phyloP scores from a whole-genome alignment of 1,140 invertebrate species.

The Bombus affinis region DNA sequence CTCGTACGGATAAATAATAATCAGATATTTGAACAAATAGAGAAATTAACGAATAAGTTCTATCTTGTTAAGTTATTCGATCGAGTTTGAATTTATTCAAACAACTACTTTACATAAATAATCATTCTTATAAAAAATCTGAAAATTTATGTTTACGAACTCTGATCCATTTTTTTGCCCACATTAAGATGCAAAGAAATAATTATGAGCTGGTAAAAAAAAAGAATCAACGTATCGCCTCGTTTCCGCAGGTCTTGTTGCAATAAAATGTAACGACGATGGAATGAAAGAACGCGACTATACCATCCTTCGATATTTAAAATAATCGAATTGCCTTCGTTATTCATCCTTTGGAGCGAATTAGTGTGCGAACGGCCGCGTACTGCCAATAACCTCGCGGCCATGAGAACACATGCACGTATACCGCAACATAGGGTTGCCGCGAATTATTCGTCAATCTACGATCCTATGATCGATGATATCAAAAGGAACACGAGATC shows the following conservation, averaged over 20 bases:
- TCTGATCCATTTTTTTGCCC: not conserved
- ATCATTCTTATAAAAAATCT: not conserved
- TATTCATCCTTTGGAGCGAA: constrained; percentile 23
- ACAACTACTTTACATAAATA: not conserved
- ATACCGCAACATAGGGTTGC: not conserved
- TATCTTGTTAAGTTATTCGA: not conserved
- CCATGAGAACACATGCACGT: constrained; percentile 38
- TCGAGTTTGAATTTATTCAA: not conserved
- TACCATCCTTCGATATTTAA: not conserved
- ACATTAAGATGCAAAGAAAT: not conserved
- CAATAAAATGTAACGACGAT: not conserved
- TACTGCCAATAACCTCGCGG: constrained; percentile 52
- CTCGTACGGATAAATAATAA: not conserved
- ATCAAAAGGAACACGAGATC: too few relatives aligned
- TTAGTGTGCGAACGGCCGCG: constrained; percentile 30
- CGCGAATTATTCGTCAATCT: too few relatives aligned
- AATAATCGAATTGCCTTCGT: not conserved
- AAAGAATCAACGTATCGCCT: not conserved
- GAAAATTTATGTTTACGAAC: not conserved
- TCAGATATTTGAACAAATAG: not conserved
- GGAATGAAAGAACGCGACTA: not conserved
- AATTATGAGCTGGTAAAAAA: not conserved
- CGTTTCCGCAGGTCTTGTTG: too few relatives aligned
- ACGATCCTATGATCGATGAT: too few relatives aligned
- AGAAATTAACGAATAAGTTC: not conserved